Percentiles rank a stretch among this genome's conserved stretches.
These are phyloP conservation scores for Calidris pygmaea DNA, from an alignment of 2,113 vertebrate genomes.

Conservation along the genomic window DNA sequence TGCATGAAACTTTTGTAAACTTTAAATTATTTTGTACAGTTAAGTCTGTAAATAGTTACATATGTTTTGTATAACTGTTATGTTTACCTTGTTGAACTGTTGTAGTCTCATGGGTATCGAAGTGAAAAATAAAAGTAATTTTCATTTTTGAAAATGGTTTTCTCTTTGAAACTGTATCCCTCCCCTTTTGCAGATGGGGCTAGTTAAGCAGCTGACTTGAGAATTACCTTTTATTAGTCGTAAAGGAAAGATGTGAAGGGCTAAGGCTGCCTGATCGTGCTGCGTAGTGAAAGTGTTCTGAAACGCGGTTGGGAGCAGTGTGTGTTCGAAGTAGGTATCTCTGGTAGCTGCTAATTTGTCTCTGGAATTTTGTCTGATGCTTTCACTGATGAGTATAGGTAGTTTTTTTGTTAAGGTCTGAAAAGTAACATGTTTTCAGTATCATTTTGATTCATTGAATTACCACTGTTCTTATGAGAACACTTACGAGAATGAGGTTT, in stretches of 20 bases:
- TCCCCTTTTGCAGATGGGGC: background rate
- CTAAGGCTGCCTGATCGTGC: background rate
- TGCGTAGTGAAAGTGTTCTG: background rate
- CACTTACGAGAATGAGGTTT: background rate
- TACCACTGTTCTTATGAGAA: background rate
- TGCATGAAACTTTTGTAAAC: constrained; percentile 79
- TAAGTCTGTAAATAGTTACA: constrained; percentile 75
- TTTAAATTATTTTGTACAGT: constrained; percentile 84
- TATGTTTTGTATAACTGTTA: constrained; percentile 75
- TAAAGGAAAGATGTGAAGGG: background rate
- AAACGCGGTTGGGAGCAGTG: rapidly evolving
- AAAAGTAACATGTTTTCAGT: background rate
- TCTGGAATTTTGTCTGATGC: background rate
- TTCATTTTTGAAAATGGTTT: constrained; percentile 67
- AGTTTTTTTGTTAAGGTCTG: background rate
- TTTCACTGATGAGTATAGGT: background rate
- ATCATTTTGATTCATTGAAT: background rate
- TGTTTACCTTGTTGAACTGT: constrained; percentile 69
- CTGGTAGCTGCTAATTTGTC: background rate
- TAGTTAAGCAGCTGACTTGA: background rate
- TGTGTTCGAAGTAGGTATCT: background rate
- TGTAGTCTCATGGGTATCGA: constrained; percentile 69
- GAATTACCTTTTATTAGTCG: background rate
- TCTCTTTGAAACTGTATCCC: background rate
- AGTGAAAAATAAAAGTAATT: constrained; percentile 71